Evolutionary conservation across 1,140 invertebrate genomes (phyloP).

Genomic region (Calliopsis andreniformis): DNA sequence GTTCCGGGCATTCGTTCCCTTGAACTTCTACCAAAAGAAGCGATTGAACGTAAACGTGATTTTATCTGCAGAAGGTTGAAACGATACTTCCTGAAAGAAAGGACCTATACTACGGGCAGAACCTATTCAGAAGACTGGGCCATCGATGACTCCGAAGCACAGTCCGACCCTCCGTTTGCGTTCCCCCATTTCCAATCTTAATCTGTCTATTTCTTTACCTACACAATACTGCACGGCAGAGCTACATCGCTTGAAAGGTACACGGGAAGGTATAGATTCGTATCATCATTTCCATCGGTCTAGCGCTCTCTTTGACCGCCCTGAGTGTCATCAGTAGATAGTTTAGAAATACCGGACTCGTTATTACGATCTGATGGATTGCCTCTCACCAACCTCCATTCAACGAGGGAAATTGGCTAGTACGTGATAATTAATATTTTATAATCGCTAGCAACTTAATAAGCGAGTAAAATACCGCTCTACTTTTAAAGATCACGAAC

Average conservation of each 20-base stretch:
- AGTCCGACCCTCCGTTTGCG: slow-evolving; percentile 26
- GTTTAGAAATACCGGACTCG: neutral
- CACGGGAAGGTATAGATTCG: slow-evolving; percentile 39
- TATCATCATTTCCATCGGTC: slow-evolving; percentile 28
- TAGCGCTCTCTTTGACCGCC: slow-evolving; percentile 9
- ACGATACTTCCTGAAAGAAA: slow-evolving; percentile 53
- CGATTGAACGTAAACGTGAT: slow-evolving; percentile 56
- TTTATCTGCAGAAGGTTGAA: slow-evolving; percentile 56
- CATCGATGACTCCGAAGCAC: slow-evolving; percentile 22
- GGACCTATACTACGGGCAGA: slow-evolving; percentile 21
- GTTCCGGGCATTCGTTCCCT: slow-evolving; percentile 13
- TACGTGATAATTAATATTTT: neutral
- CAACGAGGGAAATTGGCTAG: slow-evolving; percentile 15
- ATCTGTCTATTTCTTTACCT: slow-evolving; percentile 48
- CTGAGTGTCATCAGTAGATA: slow-evolving; percentile 13
- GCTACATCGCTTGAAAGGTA: slow-evolving; percentile 29
- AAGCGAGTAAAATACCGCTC: too few relatives aligned
- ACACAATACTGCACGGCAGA: slow-evolving; percentile 33
- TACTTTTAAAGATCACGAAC: too few relatives aligned
- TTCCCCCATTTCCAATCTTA: slow-evolving; percentile 30
- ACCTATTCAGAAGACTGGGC: slow-evolving; percentile 39
- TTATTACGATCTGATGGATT: slow-evolving; percentile 28
- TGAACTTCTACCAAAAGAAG: slow-evolving; percentile 13
- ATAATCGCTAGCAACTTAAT: neutral
- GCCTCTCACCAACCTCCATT: slow-evolving; percentile 12